Conservation (phyloP, 1,140 invertebrate species). For the Anoplolepis gracilipes region DNA sequence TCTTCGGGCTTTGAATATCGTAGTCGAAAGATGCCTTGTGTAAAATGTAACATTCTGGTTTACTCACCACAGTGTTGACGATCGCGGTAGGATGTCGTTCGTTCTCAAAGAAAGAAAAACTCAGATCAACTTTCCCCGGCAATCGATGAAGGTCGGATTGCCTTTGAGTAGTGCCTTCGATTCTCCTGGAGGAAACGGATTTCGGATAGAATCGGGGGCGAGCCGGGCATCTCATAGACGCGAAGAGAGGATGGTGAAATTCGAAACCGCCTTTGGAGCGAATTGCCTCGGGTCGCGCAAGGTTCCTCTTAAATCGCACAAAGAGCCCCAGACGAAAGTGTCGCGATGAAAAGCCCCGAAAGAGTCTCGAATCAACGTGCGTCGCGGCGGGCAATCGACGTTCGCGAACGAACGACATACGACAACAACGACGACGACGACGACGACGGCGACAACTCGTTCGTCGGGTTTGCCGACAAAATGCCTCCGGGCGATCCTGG, state of each 20-base stretch:
- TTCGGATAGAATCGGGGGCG: constrained; percentile 40
- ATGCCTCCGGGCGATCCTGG: constrained; percentile 61
- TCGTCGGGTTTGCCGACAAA: constrained; percentile 33
- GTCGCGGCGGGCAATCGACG: constrained; percentile 68
- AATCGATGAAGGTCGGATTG: constrained; percentile 69
- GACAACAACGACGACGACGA: constrained; percentile 16
- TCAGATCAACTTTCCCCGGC: constrained; percentile 59
- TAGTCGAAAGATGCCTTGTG: neutral
- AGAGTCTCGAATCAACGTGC: constrained; percentile 71
- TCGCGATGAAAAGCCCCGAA: constrained; percentile 71
- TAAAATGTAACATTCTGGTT: constrained; percentile 39
- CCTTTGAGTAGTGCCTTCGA: constrained; percentile 61
- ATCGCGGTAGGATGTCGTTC: constrained; percentile 25
- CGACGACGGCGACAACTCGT: constrained; percentile 36
- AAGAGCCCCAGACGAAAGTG: constrained; percentile 69
- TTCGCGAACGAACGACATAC: constrained; percentile 45
- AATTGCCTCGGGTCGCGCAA: constrained; percentile 68
- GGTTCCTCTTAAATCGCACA: constrained; percentile 72
- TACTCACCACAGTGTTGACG: constrained; percentile 24
- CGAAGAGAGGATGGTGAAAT: constrained; percentile 58
- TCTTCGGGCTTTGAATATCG: neutral
- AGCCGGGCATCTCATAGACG: neutral
- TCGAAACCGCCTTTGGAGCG: constrained; percentile 71
- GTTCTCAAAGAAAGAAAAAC: constrained; percentile 53
- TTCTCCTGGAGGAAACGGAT: constrained; percentile 71